A percentile compares a stretch with the other conserved stretches of the same genome.
Evolutionary conservation across 2,797 vertebrate genomes (phyloP).

Genomic region (Oreonectes daqikongensis): DNA sequence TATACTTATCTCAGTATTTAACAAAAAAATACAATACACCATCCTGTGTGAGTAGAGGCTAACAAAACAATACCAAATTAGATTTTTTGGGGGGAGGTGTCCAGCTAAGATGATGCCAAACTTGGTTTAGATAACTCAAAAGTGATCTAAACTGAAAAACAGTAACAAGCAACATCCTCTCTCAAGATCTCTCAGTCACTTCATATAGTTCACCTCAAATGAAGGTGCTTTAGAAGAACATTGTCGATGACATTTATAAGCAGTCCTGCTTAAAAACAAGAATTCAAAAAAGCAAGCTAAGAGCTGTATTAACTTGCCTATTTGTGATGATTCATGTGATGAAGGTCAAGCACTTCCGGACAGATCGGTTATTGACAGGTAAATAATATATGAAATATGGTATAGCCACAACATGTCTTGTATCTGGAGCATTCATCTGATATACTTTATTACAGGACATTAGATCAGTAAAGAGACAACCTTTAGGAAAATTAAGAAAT

Average conservation of each 20-base stretch:
- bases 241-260: not conserved
- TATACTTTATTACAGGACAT: constrained; percentile 53
- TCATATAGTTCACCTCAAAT: not conserved
- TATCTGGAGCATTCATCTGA: constrained; percentile 55
- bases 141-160: not conserved
- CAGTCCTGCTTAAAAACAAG: constrained; percentile 2
- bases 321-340: constrained; percentile 10
- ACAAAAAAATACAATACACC: not conserved
- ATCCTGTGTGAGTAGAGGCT: constrained; percentile 4
- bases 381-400: constrained; percentile 43
- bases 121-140: constrained; percentile 1
- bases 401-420: constrained; percentile 52
- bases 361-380: constrained; percentile 15
- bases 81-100: not conserved
- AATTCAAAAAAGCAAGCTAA: not conserved
- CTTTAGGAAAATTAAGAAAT: constrained; percentile 46
- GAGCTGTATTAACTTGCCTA: not conserved
- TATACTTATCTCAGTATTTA: not conserved
- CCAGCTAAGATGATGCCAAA: not conserved
- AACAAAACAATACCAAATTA: constrained; percentile 15
- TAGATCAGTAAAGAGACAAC: constrained; percentile 45
- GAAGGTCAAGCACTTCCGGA: constrained; percentile 8
- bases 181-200: not conserved
- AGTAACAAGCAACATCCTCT: not conserved
- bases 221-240: not conserved